phyloP scores from a whole-genome alignment of 1,140 invertebrate species.

The Andricus grossulariae region DNA sequence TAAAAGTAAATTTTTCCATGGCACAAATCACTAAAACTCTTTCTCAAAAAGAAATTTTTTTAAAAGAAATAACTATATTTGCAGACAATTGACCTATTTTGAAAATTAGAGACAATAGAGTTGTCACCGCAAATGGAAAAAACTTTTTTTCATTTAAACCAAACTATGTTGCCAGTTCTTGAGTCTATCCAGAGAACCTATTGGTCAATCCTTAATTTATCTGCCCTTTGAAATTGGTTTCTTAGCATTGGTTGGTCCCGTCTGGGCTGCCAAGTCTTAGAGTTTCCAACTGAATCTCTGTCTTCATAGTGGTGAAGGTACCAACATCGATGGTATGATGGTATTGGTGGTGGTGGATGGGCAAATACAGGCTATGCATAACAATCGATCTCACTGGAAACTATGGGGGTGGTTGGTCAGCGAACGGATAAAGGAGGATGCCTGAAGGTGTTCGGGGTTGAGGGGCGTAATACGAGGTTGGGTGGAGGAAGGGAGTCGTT shows the following conservation, averaged over 20 bases:
- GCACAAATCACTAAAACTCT: too few relatives aligned
- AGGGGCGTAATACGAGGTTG: conserved; percentile 45
- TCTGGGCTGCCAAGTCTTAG: conserved; percentile 47
- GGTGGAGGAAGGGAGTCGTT: conserved; percentile 49
- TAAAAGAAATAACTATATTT: too few relatives aligned
- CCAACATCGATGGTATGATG: conserved; percentile 51
- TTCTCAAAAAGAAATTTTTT: too few relatives aligned
- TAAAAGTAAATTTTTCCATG: too few relatives aligned
- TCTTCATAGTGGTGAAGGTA: not conserved
- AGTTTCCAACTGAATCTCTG: conserved; percentile 51
- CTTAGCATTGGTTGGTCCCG: conserved; percentile 16
- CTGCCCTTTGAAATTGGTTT: not conserved
- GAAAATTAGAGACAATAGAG: too few relatives aligned
- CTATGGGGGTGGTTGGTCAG: conserved; percentile 72
- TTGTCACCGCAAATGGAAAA: too few relatives aligned
- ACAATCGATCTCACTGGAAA: conserved; percentile 76
- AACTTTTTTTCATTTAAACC: too few relatives aligned
- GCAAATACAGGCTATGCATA: conserved; percentile 77
- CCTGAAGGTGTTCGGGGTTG: conserved; percentile 47
- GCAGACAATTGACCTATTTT: too few relatives aligned
- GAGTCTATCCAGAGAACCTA: not conserved
- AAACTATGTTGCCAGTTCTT: too few relatives aligned
- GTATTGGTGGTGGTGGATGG: conserved; percentile 59
- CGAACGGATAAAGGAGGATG: conserved; percentile 58
- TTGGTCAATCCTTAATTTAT: conserved; percentile 20